A percentile compares a stretch with the other conserved stretches of the same genome.
Evolutionary conservation across 2,797 vertebrate species (phyloP).

Genomic region (Myripristis jacobus): DNA sequence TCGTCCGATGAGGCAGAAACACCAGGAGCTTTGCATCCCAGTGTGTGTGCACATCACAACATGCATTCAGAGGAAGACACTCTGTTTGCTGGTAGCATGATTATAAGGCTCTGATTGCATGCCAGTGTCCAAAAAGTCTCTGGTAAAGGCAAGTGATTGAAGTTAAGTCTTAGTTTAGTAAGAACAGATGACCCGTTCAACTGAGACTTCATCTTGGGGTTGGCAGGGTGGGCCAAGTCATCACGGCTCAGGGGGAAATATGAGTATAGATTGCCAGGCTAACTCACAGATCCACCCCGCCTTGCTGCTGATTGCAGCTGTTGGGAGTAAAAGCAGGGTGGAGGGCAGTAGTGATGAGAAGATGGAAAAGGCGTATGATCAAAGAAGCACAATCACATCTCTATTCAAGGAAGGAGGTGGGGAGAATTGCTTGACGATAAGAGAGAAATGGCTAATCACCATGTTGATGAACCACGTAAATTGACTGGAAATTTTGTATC

Average conservation of each 20-base stretch:
- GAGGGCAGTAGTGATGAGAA: slow-evolving; percentile 12
- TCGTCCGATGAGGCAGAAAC: slow-evolving; percentile 6
- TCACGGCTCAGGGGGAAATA: slow-evolving; percentile 21
- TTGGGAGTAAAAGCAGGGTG: not conserved
- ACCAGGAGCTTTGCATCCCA: slow-evolving; percentile 13
- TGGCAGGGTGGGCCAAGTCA: slow-evolving; percentile 9
- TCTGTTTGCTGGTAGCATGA: slow-evolving; percentile 27
- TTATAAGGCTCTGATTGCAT: slow-evolving; percentile 50
- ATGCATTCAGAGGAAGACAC: slow-evolving; percentile 22
- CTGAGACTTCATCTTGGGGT: slow-evolving; percentile 12
- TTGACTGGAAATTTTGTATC: not conserved
- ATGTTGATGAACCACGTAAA: slow-evolving; percentile 16
- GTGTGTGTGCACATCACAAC: slow-evolving; percentile 12
- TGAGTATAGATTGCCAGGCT: slow-evolving; percentile 18
- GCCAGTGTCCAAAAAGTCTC: slow-evolving; percentile 9
- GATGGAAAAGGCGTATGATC: slow-evolving; percentile 13
- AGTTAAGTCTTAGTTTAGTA: slow-evolving; percentile 23
- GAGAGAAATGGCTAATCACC: not conserved
- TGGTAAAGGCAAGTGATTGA: slow-evolving; percentile 15
- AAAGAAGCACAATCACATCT: slow-evolving; percentile 46
- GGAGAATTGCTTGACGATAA: slow-evolving; percentile 21
- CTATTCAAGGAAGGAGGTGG: slow-evolving; percentile 27
- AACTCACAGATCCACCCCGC: not conserved
- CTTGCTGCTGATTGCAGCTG: slow-evolving; percentile 46
- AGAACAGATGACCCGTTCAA: slow-evolving; percentile 19